Conservation (phyloP, 2,888 invertebrate genomes). For the Arge pagana region DNA sequence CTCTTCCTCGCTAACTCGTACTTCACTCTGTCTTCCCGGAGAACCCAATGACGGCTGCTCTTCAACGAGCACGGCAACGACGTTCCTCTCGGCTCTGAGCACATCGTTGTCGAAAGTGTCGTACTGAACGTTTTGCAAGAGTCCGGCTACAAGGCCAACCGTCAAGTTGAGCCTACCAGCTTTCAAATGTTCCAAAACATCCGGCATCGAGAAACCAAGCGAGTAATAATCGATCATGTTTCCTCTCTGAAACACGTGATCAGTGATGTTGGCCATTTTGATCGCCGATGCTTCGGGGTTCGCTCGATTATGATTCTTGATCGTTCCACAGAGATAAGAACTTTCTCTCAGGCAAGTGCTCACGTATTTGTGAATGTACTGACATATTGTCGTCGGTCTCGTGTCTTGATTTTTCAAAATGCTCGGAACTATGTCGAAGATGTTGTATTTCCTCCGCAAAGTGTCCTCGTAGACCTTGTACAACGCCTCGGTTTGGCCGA, state of each 20-base stretch:
- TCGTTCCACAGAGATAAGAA: conserved; percentile 25
- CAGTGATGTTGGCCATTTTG: conserved; percentile 6
- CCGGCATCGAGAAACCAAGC: conserved; percentile 28
- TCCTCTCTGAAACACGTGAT: conserved; percentile 20
- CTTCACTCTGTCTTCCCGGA: background rate
- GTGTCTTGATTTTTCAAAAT: conserved; percentile 30
- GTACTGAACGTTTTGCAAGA: conserved; percentile 33
- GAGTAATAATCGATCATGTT: conserved; percentile 26
- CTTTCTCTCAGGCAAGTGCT: conserved; percentile 31
- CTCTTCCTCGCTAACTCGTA: background rate
- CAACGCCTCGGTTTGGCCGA: conserved; percentile 35
- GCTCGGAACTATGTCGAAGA: conserved; percentile 36
- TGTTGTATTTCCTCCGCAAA: conserved; percentile 34
- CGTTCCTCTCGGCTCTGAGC: conserved; percentile 32
- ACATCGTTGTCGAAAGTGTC: conserved; percentile 34
- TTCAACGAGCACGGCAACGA: background rate
- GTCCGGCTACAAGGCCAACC: conserved; percentile 30
- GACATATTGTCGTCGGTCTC: conserved; percentile 34
- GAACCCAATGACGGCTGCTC: background rate
- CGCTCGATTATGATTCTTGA: conserved; percentile 7
- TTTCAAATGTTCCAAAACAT: conserved; percentile 26
- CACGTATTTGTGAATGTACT: conserved; percentile 29
- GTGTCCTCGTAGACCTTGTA: conserved; percentile 35
- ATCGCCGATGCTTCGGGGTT: background rate
- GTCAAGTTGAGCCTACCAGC: conserved; percentile 26